phyloP scores from a whole-genome alignment of 2,888 invertebrate species.

The Apodemia hepburni region DNA sequence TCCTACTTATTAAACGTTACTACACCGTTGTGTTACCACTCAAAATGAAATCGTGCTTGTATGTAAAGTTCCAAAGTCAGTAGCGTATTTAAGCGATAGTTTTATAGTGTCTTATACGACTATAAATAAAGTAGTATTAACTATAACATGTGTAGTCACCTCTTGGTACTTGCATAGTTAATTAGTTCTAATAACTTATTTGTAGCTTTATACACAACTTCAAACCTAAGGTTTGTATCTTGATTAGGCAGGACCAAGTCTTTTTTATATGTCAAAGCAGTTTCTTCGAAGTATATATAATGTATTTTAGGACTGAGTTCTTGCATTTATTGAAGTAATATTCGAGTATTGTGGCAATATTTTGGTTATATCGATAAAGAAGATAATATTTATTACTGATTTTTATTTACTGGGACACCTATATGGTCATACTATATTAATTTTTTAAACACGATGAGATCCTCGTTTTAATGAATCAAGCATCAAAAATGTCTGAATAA shows the following conservation, averaged over 20 bases:
- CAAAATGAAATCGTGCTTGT: conserved; percentile 44
- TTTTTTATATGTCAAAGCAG: background rate
- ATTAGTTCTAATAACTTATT: conserved; percentile 13
- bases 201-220: conserved; percentile 8
- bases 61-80: conserved; percentile 36
- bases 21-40: background rate
- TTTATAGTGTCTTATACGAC: conserved; percentile 5
- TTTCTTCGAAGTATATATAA: background rate
- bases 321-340: conserved; percentile 11
- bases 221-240: conserved; percentile 11
- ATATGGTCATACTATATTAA: no score
- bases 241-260: conserved; percentile 6
- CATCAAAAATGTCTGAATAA: no score
- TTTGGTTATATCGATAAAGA: conserved; percentile 33
- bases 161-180: conserved; percentile 16
- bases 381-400: conserved; percentile 23
- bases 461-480: no score
- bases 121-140: background rate
- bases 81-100: conserved; percentile 1
- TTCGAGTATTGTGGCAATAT: conserved; percentile 19
- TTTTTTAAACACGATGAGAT: no score
- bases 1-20: no score
- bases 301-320: conserved; percentile 11
- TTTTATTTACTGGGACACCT: conserved; percentile 23
- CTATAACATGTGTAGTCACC: background rate